phyloP scores from a whole-genome alignment of 2,888 invertebrate genomes.

The Drosophila hamatofila region DNA sequence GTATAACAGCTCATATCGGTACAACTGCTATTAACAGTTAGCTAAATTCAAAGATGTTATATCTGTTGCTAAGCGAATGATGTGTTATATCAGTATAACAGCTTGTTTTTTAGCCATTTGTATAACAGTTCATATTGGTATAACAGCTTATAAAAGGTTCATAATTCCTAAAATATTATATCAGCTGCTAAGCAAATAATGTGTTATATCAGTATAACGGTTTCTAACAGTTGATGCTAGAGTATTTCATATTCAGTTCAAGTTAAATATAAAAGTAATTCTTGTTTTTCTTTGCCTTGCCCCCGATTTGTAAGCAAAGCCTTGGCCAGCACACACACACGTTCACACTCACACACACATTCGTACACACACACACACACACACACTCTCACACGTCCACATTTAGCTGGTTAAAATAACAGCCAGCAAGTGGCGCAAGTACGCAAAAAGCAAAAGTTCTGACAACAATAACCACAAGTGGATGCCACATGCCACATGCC shows the following conservation, averaged over 20 bases:
- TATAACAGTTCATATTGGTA: too few species aligned
- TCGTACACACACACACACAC: background rate
- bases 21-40: too few species aligned
- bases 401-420: constrained; percentile 40
- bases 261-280: constrained; percentile 10
- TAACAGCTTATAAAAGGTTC: too few species aligned
- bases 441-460: constrained; percentile 54
- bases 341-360: background rate
- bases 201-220: background rate
- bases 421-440: constrained; percentile 52
- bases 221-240: constrained; percentile 1
- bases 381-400: background rate
- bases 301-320: constrained; percentile 41
- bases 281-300: constrained; percentile 59
- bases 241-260: constrained; percentile 7
- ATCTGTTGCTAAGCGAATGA: too few species aligned
- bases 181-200: background rate
- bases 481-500: constrained; percentile 62
- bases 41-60: too few species aligned
- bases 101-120: too few species aligned
- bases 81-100: too few species aligned
- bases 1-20: too few species aligned
- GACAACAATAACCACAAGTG: constrained; percentile 79
- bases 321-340: constrained; percentile 10
- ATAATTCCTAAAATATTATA: background rate